Percentiles rank a stretch among this genome's conserved stretches.
Conservation (phyloP, 2,797 vertebrate species). For the Argyrosomus regius region DNA sequence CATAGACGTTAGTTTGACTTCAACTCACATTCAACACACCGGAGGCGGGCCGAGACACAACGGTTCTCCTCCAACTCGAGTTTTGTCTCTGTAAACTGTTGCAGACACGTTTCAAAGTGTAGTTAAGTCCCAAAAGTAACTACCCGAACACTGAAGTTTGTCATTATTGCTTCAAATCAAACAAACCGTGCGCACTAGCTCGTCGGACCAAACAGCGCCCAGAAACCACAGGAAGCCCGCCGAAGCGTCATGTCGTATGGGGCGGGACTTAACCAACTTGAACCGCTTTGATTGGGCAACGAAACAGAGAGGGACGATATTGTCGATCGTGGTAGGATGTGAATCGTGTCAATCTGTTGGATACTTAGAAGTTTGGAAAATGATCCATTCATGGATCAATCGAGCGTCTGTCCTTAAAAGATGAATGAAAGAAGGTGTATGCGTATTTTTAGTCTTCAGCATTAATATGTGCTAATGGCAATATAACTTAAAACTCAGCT, state of each 20-base stretch:
- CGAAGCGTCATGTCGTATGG: constrained; percentile 51
- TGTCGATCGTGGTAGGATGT: constrained; percentile 1
- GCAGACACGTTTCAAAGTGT: neutral
- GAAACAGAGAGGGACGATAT: neutral
- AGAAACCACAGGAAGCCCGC: constrained; percentile 84
- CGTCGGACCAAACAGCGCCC: constrained; percentile 54
- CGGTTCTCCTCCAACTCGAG: constrained; percentile 10
- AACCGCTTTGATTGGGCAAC: constrained; percentile 72
- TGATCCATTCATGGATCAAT: constrained; percentile 32
- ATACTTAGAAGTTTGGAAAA: constrained; percentile 34
- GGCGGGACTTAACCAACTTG: constrained; percentile 58
- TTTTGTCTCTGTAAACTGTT: neutral
- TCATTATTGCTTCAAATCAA: constrained; percentile 35
- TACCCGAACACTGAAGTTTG: neutral
- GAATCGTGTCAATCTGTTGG: constrained; percentile 11
- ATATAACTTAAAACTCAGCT: neutral
- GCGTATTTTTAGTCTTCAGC: neutral
- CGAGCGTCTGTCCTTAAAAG: neutral
- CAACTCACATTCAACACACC: constrained; percentile 62
- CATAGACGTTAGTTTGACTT: constrained; percentile 37
- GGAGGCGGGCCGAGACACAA: constrained; percentile 15
- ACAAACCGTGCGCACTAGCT: constrained; percentile 29
- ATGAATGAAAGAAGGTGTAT: constrained; percentile 25
- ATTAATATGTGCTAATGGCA: neutral
- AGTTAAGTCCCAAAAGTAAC: constrained; percentile 8